Evolutionary conservation across 2,888 invertebrate genomes (phyloP), one percentile per base, ranked within the genome.

Genomic region (Palloptera scutellata): DNA sequence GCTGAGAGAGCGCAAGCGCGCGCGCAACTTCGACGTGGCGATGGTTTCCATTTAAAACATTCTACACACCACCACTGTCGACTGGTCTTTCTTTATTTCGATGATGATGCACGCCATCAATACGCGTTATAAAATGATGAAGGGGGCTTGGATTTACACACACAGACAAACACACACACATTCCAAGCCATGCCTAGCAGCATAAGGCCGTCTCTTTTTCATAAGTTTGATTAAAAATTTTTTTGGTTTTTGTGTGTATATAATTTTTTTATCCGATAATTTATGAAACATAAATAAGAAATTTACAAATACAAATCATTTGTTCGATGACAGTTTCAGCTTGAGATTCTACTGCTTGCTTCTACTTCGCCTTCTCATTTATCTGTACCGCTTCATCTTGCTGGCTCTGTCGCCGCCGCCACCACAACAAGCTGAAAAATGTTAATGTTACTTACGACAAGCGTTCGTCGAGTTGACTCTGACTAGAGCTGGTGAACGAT

Each of bases 271-370:
- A 81, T 79, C 78, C 78, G 77, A 82, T 84, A 82, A 81, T 82
- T 83, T 83, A 82, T 84, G 80, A 81, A 83, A 80, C 78, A 83
- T 81, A 81, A 81, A 81, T 81, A 81, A 81, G 74, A 75, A 79
- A 79, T 80, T 76, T 76, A 76, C 30, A 83, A 80, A 80, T 78
- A 83, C 82, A 83, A 82, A 83, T 82, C 83, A 82, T 82, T 82
- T 79, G 77, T 78, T 74, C 76, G 83, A 76, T 80, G 83, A 84
- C 82, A 81, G 84, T 79, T 75, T 75, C 73, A 73, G 74, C 65
- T 62, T 70, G 66, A 75, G 75, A 75, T 70, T 64, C 41, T 73
- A 74, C 62, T 61, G 15, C 1, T 57, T n/a, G 4, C 30, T 57
- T n/a, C n/a, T n/a, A n/a, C 1, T 5, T 11, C 41, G 42, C 30